A percentile compares a stretch with the other conserved stretches of the same genome.
These are phyloP conservation scores for Lynx canadensis DNA, from an alignment of 2,113 vertebrate genomes.

Conservation along the genomic window DNA sequence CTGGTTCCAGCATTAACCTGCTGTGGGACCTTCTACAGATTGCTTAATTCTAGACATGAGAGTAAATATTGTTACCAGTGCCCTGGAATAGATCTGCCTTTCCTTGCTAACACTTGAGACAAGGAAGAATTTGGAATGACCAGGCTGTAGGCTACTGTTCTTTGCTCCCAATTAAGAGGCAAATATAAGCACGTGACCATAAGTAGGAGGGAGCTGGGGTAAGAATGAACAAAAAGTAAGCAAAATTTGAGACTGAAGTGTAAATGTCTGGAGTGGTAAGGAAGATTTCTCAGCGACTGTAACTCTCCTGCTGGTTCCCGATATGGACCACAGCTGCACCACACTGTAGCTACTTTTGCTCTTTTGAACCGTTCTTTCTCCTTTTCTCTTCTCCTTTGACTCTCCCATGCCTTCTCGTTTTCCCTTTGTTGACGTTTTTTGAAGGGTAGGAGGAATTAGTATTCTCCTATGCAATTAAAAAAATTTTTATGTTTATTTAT, in stretches of 20 bases:
- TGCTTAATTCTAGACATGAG: conserved; percentile 57
- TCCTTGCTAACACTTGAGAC: not conserved
- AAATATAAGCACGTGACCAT: not conserved
- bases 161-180: not conserved
- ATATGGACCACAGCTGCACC: rapidly evolving
- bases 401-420: not conserved
- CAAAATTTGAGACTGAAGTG: not conserved
- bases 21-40: conserved; percentile 6
- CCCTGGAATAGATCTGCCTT: not conserved
- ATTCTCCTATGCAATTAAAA: too few species aligned
- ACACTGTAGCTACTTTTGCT: not conserved
- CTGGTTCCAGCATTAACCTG: conserved; percentile 4
- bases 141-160: not conserved
- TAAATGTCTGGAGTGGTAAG: not conserved
- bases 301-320: not conserved
- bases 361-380: not conserved
- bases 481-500: too few species aligned
- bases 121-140: not conserved
- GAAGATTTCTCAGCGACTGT: not conserved
- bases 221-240: not conserved
- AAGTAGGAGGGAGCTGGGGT: not conserved
- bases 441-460: not conserved
- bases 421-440: not conserved
- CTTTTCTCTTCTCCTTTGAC: not conserved
- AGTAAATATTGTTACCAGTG: conserved; percentile 47